Conservation (phyloP, 2,888 invertebrate genomes). For the Chalcis sispes region DNA sequence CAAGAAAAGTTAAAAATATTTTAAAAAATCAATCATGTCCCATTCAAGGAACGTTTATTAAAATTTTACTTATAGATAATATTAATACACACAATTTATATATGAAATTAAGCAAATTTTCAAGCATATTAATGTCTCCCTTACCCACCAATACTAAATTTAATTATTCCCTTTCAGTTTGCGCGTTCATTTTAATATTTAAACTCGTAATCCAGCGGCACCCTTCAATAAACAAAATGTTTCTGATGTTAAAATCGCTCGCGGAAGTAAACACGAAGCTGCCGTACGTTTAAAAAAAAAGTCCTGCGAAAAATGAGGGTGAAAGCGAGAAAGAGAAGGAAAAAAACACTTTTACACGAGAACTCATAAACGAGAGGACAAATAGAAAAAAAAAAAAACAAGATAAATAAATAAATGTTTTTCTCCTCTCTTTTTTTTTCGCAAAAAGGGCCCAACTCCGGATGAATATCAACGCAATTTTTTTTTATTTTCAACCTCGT, state of each 20-base stretch:
- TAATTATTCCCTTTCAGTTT: slow-evolving; percentile 3
- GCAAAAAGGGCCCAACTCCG: neutral
- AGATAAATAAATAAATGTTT: neutral
- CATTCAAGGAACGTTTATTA: no score
- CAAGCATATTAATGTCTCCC: no score
- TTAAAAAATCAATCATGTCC: no score
- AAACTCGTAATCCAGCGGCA: neutral
- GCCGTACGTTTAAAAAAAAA: no score
- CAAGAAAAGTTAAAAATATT: no score
- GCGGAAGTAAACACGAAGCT: neutral
- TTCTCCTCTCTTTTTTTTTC: neutral
- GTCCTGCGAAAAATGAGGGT: neutral
- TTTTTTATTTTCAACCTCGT: slow-evolving; percentile 1
- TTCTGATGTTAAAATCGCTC: neutral
- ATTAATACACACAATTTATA: no score
- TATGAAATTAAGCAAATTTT: no score
- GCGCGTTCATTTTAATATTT: neutral
- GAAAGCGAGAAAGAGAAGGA: no score
- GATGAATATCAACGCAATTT: neutral
- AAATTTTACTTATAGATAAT: no score
- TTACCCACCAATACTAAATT: neutral
- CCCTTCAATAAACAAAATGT: slow-evolving; percentile 25
- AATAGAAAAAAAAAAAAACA: neutral
- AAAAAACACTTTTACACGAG: no score
- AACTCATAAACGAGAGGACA: no score